Evolutionary conservation across 2,113 vertebrate genomes (phyloP).

Genomic region (Xiphorhynchus elegans): DNA sequence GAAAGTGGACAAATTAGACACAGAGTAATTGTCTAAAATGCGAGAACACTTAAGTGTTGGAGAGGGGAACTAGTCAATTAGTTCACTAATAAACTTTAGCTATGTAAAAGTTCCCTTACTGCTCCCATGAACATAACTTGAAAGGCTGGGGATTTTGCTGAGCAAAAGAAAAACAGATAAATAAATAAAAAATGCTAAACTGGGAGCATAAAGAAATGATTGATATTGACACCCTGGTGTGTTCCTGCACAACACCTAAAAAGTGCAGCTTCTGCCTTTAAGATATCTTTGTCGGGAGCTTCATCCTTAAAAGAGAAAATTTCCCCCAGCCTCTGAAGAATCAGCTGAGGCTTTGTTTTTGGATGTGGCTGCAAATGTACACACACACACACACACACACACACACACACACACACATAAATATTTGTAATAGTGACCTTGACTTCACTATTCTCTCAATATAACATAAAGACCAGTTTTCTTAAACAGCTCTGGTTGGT

Average conservation of each 20-base stretch:
- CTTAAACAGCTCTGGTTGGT: not conserved
- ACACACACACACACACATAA: not conserved
- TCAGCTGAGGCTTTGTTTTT: not conserved
- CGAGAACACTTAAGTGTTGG: not conserved
- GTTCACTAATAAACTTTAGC: not conserved
- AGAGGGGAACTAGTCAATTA: slow-evolving; percentile 28
- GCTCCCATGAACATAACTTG: not conserved
- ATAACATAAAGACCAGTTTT: not conserved
- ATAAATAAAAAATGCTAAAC: not conserved
- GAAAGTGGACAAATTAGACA: slow-evolving; percentile 63
- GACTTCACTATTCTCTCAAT: not conserved
- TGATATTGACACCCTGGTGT: not conserved
- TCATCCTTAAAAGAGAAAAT: not conserved
- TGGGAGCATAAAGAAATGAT: not conserved
- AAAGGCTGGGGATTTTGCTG: not conserved
- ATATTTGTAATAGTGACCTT: not conserved
- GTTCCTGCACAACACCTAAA: not conserved
- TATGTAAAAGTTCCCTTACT: not conserved
- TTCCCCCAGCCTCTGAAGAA: not conserved
- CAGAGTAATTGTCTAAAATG: slow-evolving; percentile 5
- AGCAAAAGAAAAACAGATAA: not conserved
- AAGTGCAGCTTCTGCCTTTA: not conserved
- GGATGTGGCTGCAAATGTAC: not conserved
- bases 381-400: not conserved
- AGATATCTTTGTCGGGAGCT: not conserved